These are phyloP conservation scores for Melanaphis sacchari DNA, from an alignment of 1,140 invertebrate genomes.

Conservation along the genomic window DNA sequence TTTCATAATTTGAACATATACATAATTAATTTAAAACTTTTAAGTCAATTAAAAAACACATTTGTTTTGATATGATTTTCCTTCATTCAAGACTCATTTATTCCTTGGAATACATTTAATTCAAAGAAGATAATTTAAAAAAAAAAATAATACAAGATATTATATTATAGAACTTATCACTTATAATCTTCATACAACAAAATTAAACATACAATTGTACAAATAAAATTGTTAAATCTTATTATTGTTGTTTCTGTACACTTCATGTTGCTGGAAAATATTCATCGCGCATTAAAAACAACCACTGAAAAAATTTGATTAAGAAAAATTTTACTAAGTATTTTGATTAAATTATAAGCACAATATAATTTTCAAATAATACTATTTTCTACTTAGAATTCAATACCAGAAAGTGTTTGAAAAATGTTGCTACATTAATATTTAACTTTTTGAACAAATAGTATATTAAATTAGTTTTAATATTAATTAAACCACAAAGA, in stretches of 20 bases:
- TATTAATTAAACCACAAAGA: neutral
- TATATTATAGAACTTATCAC: neutral
- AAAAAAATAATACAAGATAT: neutral
- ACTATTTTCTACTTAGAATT: neutral
- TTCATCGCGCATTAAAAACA: slow-evolving; percentile 38
- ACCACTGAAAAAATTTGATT: slow-evolving; percentile 33
- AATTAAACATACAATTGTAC: slow-evolving; percentile 8
- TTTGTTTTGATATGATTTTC: neutral
- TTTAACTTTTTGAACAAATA: neutral
- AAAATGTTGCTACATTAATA: neutral
- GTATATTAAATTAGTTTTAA: neutral
- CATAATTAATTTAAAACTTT: neutral
- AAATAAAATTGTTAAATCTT: neutral
- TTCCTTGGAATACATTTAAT: neutral
- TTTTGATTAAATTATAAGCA: neutral
- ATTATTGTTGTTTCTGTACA: neutral
- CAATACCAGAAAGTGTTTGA: neutral
- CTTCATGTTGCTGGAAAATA: neutral
- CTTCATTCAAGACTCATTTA: neutral
- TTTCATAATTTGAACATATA: neutral
- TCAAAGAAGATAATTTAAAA: neutral
- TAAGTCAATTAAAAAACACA: neutral
- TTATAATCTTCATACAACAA: neutral
- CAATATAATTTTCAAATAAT: neutral
- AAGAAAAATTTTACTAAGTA: neutral